Evolutionary conservation across 92 coral and sea anemone genomes (phyloP).

Genomic region (Hydrozoanthus gracilis): DNA sequence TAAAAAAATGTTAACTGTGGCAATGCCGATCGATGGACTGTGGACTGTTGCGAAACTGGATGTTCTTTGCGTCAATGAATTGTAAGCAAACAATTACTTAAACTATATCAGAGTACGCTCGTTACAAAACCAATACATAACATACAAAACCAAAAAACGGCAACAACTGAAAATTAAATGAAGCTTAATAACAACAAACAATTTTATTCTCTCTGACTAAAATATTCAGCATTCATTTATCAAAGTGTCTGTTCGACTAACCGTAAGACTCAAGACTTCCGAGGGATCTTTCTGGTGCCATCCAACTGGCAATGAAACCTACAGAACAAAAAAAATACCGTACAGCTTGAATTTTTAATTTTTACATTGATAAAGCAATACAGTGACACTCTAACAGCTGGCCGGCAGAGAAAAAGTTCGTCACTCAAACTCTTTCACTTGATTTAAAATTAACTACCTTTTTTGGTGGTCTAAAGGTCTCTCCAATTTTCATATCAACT

Average conservation of each 20-base stretch:
- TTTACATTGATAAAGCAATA: background rate
- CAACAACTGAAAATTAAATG: no score
- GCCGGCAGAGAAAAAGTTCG: background rate
- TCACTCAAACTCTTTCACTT: background rate
- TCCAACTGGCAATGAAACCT: constrained; percentile 97
- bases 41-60: no score
- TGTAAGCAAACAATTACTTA: no score
- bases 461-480: constrained; percentile 85
- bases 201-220: background rate
- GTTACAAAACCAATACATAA: no score
- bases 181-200: no score
- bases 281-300: constrained; percentile 97
- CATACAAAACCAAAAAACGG: no score
- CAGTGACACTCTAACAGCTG: background rate
- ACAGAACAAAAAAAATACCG: constrained; percentile 18
- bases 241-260: constrained; percentile 49
- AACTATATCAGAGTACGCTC: no score
- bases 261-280: constrained; percentile 74
- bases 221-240: background rate
- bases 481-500: constrained; percentile 93
- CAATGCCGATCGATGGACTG: no score
- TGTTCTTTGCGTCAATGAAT: no score
- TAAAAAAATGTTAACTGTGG: no score
- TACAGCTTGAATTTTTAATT: background rate
- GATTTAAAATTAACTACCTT: constrained; percentile 64